These are phyloP conservation scores for Pseudomyrmex cubaensis DNA, from an alignment of 1,140 invertebrate species.

Conservation along the genomic window DNA sequence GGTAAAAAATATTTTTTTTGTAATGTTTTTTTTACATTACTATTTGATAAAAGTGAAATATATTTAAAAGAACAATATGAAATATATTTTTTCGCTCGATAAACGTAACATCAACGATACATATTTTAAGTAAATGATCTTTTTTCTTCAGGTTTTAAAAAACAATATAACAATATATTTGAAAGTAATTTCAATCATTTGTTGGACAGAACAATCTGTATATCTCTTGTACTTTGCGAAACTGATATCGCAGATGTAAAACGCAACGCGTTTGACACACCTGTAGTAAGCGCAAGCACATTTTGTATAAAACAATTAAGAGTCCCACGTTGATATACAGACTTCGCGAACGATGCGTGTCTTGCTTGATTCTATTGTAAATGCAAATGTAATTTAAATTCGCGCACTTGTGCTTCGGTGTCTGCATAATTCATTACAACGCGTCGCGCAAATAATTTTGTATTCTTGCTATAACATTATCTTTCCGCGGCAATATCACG, in stretches of 20 bases:
- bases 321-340: not conserved
- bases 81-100: no score
- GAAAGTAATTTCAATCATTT: no score
- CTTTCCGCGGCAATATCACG: not conserved
- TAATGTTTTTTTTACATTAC: no score
- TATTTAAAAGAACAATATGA: no score
- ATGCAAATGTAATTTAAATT: constrained; percentile 8
- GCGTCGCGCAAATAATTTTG: constrained; percentile 25
- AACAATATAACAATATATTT: no score
- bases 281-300: not conserved
- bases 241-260: not conserved
- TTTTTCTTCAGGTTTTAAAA: no score
- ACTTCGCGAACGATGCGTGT: not conserved
- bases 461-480: not conserved
- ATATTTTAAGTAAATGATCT: no score
- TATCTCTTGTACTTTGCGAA: not conserved
- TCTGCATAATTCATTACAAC: constrained; percentile 39
- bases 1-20: no score
- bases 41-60: no score
- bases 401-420: not conserved
- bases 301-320: constrained; percentile 12
- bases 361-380: not conserved
- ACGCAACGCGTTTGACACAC: not conserved
- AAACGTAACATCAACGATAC: no score
- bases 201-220: no score